Base-by-base conservation (phyloP, 2,888 invertebrate species). In the Mantis religiosa region DNA sequence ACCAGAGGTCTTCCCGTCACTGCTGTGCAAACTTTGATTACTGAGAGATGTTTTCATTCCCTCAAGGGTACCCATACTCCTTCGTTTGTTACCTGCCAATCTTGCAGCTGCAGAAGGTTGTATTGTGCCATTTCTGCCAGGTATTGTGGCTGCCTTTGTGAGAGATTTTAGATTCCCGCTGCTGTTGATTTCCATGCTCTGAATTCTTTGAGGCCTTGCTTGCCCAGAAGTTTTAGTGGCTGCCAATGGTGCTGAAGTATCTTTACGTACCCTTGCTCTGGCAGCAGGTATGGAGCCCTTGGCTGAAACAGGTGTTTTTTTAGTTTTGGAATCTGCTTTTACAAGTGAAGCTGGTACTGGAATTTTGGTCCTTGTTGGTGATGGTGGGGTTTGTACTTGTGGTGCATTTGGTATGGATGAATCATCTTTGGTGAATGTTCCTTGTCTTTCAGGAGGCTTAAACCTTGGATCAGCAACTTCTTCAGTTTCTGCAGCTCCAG, bases 401-500 rank as follows among this genome's bases (percentile, higher is more conserved):
- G 93, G 92, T 4, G 92, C 92, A 88, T 93, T 93, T 54, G 88
- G 41, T 92, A 92, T 82, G 91, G 92, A 89, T 0, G 94, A 94
- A 91, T 97, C 97, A 91, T 98, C 98, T 93, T 98, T 98, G 0
- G 98, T 97, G 92, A 98, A 98, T 0, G 98, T 98, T 25, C 98
- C 98, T 93, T 98, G 98, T 47, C 98, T 95, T 91, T 97, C 97
- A 81, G 97, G 92, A 0, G 95, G 94, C 88, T 94, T 92, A 0
- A 95, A 94, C 91, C 93, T 94, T 9, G 92, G 87, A 86, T 89
- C 87, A n/a, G 81, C 82, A 28, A 30, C 91, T 28, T 87, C 90
- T 27, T 54, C 47, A 41, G 81, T 88, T 47, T 86, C 87, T 27
- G 81, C 81, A 27, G 81, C n/a, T 20, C 14, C n/a, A 87, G 47